Base-by-base conservation (phyloP, 1,140 invertebrate genomes). In the Diabrotica undecimpunctata region DNA sequence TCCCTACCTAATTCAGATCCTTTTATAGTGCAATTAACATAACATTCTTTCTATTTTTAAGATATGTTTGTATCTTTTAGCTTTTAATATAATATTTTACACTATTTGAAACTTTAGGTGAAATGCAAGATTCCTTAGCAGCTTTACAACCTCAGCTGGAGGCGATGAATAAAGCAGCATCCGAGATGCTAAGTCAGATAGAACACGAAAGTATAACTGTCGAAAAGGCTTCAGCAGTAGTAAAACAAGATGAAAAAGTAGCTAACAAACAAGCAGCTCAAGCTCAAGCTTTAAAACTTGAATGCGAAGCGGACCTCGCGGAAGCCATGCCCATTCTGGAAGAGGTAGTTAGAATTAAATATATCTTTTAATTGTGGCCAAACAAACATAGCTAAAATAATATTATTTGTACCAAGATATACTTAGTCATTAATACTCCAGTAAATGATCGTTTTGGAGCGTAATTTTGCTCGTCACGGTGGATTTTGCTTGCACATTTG, bases 241-340 rank as follows among this genome's bases (percentile, higher is more conserved):
- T 95, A 0, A 90, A 91, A 74, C 86, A 88, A 70, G 96, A 98
- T 77, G 94, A 97, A 82, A 89, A 90, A 74, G 87, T 90, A 11
- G 95, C 95, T n/a, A 93, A 93, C 69, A 84, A 89, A 46, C 93
- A 97, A 80, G 94, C 94, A 0, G 88, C 92, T 61, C 88, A 91
- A 39, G 88, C 94, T 0, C 86, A 89, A 75, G 85, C 85, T 51
- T 77, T 97, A 8, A 96, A 96, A 79, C 85, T 87, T 65, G 95
- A 97, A 75, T 97, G 95, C 80, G 93, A 97, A 82, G 88, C 90
- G 56, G 95, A 97, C 80, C 81, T 97, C 65, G 92, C 93, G 7
- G 84, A 92, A 70, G 95, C 94, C 13, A 86, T 97, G 69, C 95
- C 95, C 3, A 88, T 94, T 64, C 81, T 97, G 10, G 90, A 96